Evolutionary conservation across 2,113 vertebrate species (phyloP).

Genomic region (Tonatia bakeri): DNA sequence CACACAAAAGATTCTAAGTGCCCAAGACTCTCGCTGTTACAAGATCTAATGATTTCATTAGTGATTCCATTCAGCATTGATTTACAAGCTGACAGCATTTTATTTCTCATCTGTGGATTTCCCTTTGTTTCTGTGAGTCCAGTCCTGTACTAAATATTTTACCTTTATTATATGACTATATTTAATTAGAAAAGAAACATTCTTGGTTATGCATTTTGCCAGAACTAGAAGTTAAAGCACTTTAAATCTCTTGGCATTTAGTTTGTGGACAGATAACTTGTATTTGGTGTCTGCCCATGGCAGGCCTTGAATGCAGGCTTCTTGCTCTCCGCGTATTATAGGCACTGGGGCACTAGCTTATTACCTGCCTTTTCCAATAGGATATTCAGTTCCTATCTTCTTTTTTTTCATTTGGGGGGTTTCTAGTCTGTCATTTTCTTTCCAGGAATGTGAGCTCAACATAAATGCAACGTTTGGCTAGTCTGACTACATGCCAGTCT

Average conservation of each 20-base stretch:
- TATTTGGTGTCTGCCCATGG: background rate
- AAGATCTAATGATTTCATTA: background rate
- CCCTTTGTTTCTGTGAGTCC: background rate
- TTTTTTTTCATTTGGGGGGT: background rate
- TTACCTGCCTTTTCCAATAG: background rate
- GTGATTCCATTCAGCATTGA: background rate
- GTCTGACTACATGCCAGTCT: background rate
- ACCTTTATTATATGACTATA: background rate
- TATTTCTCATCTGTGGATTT: background rate
- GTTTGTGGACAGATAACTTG: background rate
- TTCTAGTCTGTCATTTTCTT: background rate
- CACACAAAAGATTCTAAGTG: background rate
- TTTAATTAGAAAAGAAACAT: background rate
- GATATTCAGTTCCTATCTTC: background rate
- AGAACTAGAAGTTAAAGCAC: background rate
- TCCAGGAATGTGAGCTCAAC: background rate
- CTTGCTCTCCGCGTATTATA: background rate
- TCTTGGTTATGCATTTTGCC: background rate
- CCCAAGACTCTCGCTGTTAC: background rate
- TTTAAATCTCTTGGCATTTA: background rate
- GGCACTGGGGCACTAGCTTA: background rate
- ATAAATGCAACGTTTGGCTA: background rate
- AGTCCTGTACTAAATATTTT: background rate
- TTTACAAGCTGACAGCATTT: background rate
- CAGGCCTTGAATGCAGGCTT: fast-evolving